phyloP scores from a whole-genome alignment of 1,140 invertebrate species.

The Thrips palmi region DNA sequence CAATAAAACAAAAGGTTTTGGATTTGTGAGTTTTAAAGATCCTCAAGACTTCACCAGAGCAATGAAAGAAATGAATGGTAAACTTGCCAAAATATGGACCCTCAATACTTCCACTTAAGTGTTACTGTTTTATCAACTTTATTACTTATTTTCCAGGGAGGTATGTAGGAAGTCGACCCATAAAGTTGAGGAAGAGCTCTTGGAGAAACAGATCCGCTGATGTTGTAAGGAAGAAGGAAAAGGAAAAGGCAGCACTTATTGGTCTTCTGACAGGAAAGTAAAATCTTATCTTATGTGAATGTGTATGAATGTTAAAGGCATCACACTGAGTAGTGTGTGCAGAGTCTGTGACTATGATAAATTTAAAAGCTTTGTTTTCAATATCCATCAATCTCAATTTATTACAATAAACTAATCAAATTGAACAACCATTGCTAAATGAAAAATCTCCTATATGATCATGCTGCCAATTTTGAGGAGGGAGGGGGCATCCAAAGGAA shows the following conservation, averaged over 20 bases:
- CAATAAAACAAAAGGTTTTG: conserved; percentile 97
- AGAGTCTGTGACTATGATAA: too few species aligned
- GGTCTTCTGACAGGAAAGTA: conserved; percentile 43
- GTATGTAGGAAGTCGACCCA: conserved; percentile 95
- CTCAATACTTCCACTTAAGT: background rate
- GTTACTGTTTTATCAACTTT: conserved; percentile 6
- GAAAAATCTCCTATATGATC: too few species aligned
- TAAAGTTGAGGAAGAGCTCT: conserved; percentile 89
- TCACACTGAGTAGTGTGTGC: too few species aligned
- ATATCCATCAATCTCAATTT: too few species aligned
- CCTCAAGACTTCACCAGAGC: conserved; percentile 94
- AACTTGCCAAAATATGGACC: conserved; percentile 18
- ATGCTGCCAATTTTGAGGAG: too few species aligned
- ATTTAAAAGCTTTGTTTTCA: too few species aligned
- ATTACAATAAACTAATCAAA: too few species aligned
- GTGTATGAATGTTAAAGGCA: too few species aligned
- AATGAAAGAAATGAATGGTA: conserved; percentile 95
- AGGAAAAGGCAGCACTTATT: conserved; percentile 65
- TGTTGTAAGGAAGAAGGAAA: conserved; percentile 85
- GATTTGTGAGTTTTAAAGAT: conserved; percentile 97
- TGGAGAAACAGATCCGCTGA: conserved; percentile 93
- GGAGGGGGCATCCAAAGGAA: too few species aligned
- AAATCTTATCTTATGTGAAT: too few species aligned
- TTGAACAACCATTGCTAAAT: too few species aligned
- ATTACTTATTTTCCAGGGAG: conserved; percentile 39